phyloP scores from a whole-genome alignment of 2,888 invertebrate genomes.

The Andrena fulva region DNA sequence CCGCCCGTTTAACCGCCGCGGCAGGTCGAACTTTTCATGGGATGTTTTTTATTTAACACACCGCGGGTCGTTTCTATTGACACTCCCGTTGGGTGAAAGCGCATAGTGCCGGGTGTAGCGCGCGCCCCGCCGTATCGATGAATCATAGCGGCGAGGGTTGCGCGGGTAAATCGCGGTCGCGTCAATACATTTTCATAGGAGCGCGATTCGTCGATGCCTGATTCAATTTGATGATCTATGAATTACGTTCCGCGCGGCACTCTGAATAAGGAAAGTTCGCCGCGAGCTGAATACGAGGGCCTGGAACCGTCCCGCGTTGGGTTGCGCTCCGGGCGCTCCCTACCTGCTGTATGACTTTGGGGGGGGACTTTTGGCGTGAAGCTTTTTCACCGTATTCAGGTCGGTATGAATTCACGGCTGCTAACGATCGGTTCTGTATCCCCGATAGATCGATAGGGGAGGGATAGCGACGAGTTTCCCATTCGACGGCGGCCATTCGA shows the following conservation, averaged over 20 bases:
- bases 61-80: constrained; percentile 3
- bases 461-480: constrained; percentile 33
- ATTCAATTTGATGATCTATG: constrained; percentile 53
- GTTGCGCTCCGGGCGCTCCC: constrained; percentile 40
- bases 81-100: not conserved
- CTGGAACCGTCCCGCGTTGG: not conserved
- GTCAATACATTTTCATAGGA: constrained; percentile 18
- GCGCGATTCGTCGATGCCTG: constrained; percentile 31
- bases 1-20: not conserved
- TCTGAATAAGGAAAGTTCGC: constrained; percentile 45
- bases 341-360: constrained; percentile 49
- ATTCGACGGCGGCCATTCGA: constrained; percentile 55
- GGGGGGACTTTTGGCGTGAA: constrained; percentile 28
- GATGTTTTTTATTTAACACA: constrained; percentile 1
- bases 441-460: constrained; percentile 46
- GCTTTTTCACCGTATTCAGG: constrained; percentile 33
- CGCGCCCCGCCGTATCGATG: not conserved
- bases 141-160: constrained; percentile 3
- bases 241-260: constrained; percentile 22
- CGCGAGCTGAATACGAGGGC: constrained; percentile 19
- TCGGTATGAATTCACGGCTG: constrained; percentile 28
- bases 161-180: not conserved
- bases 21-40: not conserved
- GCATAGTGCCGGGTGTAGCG: too few species aligned
- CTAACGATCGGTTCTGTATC: constrained; percentile 55